Evolutionary conservation across 2,113 vertebrate species (phyloP).

Genomic region (Zeus faber): DNA sequence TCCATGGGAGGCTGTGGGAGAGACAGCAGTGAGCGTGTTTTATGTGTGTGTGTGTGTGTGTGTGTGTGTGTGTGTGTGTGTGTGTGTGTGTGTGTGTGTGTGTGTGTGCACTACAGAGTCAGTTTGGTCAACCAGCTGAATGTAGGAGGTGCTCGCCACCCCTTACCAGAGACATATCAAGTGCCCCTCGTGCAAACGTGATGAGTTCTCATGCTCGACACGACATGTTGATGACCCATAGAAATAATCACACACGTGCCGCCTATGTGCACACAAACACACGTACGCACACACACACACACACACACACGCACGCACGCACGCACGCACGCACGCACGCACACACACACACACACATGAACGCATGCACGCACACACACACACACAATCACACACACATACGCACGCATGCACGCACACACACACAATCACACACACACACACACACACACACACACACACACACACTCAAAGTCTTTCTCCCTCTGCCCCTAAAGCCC

Average conservation of each 20-base stretch:
- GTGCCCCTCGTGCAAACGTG: no score
- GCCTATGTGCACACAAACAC: not conserved
- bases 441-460: constrained; percentile 6
- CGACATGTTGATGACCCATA: constrained; percentile 1
- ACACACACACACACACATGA: not conserved
- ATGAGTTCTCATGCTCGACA: not conserved
- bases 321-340: no score
- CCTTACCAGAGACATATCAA: not conserved
- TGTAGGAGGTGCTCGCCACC: constrained; percentile 5
- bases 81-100: constrained; percentile 5
- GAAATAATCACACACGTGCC: not conserved
- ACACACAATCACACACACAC: constrained; percentile 1
- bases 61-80: constrained; percentile 10
- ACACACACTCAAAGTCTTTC: constrained; percentile 15
- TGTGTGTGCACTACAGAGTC: not conserved
- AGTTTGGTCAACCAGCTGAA: constrained; percentile 15
- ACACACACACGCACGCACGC: not conserved
- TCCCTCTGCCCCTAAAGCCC: no score
- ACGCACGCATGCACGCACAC: not conserved
- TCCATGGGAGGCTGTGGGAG: constrained; percentile 21
- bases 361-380: constrained; percentile 8
- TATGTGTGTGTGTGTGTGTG: not conserved
- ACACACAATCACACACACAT: not conserved
- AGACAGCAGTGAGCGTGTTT: not conserved
- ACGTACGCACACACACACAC: not conserved